Conservation (phyloP, 2,888 invertebrate species). For the Scaptomyza reducta region DNA sequence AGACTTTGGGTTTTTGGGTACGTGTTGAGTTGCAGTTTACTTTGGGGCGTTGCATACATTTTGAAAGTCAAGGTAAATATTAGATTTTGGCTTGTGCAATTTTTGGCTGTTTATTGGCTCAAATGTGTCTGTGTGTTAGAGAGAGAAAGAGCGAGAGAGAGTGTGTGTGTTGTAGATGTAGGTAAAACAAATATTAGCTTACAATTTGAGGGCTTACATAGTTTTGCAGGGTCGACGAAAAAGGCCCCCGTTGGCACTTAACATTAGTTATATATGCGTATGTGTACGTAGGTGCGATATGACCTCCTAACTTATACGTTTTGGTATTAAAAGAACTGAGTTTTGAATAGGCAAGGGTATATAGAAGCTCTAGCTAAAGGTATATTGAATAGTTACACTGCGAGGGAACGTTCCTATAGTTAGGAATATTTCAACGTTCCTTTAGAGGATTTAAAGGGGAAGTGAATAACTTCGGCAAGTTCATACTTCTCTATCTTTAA, state of each 20-base stretch:
- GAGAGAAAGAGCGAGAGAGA: no score
- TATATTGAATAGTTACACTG: not conserved
- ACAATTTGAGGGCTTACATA: slow-evolving; percentile 73
- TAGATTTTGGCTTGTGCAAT: slow-evolving; percentile 74
- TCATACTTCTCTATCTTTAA: not conserved
- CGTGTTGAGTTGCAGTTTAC: slow-evolving; percentile 72
- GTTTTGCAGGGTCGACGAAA: slow-evolving; percentile 58
- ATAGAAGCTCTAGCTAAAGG: no score
- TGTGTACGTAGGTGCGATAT: slow-evolving; percentile 34
- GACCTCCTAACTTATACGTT: slow-evolving; percentile 8
- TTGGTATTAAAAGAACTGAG: no score
- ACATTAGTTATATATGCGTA: slow-evolving; percentile 56
- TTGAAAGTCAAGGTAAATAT: slow-evolving; percentile 78
- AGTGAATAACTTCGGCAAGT: not conserved
- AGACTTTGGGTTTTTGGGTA: slow-evolving; percentile 9
- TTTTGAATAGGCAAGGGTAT: no score
- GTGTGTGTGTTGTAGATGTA: slow-evolving; percentile 52
- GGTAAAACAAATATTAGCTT: slow-evolving; percentile 76
- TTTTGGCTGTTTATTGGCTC: slow-evolving; percentile 62
- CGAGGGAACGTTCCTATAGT: not conserved
- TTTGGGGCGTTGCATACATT: slow-evolving; percentile 65
- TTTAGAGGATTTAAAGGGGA: not conserved
- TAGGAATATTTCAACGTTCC: not conserved
- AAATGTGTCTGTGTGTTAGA: slow-evolving; percentile 12
- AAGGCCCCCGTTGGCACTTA: slow-evolving; percentile 67